phyloP scores from a whole-genome alignment of 2,797 vertebrate genomes.

The Helicolenus hilgendorfi region DNA sequence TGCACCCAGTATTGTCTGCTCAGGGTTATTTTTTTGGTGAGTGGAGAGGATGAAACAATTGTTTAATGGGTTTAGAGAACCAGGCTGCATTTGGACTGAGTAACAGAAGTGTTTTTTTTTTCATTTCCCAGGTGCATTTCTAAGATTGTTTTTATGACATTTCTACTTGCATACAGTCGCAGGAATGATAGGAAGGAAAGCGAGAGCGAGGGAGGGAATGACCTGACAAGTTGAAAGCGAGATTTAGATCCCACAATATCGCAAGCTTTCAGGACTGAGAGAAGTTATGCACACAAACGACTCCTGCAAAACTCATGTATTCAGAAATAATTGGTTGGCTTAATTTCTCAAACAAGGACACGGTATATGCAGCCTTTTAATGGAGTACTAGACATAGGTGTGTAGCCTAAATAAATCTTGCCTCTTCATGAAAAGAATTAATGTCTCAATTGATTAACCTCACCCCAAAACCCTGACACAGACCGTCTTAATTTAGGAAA shows the following conservation, averaged over 20 bases:
- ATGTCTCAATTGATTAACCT: slow-evolving; percentile 35
- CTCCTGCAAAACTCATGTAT: not conserved
- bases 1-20: slow-evolving; percentile 14
- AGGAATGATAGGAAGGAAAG: not conserved
- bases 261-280: slow-evolving; percentile 6
- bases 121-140: slow-evolving; percentile 8
- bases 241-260: slow-evolving; percentile 22
- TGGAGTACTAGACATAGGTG: not conserved
- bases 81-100: not conserved
- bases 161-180: slow-evolving; percentile 11
- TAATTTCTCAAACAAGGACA: slow-evolving; percentile 26
- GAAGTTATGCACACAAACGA: slow-evolving; percentile 16
- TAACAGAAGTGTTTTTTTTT: not conserved
- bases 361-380: not conserved
- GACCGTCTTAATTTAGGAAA: slow-evolving; percentile 12
- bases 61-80: slow-evolving; percentile 4
- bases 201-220: not conserved
- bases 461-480: slow-evolving; percentile 28
- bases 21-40: not conserved
- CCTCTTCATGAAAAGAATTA: slow-evolving; percentile 31
- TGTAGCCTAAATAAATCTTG: slow-evolving; percentile 23
- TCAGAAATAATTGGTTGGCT: slow-evolving; percentile 6
- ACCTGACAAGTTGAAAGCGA: slow-evolving; percentile 6
- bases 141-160: slow-evolving; percentile 38
- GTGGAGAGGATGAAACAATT: slow-evolving; percentile 20